Base-by-base conservation (phyloP, 1,140 invertebrate genomes). In the Portunus trituberculatus region DNA sequence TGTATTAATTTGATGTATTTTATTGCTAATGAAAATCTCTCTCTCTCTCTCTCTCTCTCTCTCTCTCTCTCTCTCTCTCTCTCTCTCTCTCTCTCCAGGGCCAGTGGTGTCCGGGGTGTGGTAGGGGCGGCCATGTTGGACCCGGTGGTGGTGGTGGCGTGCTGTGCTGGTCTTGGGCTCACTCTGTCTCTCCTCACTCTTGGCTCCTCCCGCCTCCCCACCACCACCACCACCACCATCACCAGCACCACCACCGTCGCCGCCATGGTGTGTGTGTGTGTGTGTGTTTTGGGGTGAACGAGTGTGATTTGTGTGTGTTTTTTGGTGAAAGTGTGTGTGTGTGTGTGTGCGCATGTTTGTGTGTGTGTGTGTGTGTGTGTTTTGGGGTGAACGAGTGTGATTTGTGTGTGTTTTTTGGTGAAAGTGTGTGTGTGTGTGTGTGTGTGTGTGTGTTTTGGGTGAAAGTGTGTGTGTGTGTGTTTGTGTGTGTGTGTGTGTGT, bases 181-280 rank as follows among this genome's bases (percentile, higher is more conserved):
- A 95, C 94, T 7, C 94, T 95, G 14, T 95, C 94, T 4, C 89
- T 92, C 48, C 88, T 95, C 28, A 95, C 94, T 46, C 94, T 95
- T 0, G 94, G 94, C 2, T 88, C 46, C 32, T 92, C 90, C 7
- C 83, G 94, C 46, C 92, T 6, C 94, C 94, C 16, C 59, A 94
- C 14, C 87, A 89, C 39, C 28, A 8, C 14, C 89, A 91, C 29
- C 52, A 82, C 2, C 10, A 10, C 10, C 2, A n/a, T 6, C 94
- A 91, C 16, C 59, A 94, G 4, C 87, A 89, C 39, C 28, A 8
- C 14, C 89, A 91, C 29, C 52, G 32, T 0, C 10, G 52, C 10
- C 2, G 52, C 52, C 52, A 31, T 32, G 83, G 48, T 92, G 59
- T 32, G 32, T 59, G 29, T 76, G 67, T n/a, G 29, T 32, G n/a